Evolutionary conservation across 2,113 vertebrate species (phyloP).

Genomic region (Anarhynchus alexandrinus): DNA sequence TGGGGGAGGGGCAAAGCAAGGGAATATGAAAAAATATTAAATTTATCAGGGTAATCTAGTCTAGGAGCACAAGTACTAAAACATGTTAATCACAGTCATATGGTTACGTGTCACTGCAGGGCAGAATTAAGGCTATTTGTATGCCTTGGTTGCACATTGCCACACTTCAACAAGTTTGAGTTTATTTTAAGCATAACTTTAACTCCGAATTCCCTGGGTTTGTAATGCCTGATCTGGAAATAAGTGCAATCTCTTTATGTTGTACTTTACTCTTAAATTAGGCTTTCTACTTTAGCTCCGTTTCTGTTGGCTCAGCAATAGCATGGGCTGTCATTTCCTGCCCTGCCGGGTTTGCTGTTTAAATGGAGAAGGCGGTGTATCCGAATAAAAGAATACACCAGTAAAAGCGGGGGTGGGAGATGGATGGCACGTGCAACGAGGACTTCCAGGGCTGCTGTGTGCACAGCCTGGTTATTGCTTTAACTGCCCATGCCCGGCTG

Average conservation of each 20-base stretch:
- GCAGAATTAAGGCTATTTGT: constrained; percentile 27
- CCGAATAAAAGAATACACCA: background rate
- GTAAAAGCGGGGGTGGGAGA: background rate
- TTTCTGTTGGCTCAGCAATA: background rate
- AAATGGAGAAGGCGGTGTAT: background rate
- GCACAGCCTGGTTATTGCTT: background rate
- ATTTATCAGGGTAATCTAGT: constrained; percentile 28
- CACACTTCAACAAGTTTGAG: constrained; percentile 26
- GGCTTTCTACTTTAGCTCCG: background rate
- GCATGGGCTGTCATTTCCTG: constrained; percentile 8
- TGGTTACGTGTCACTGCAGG: constrained; percentile 24
- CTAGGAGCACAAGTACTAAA: constrained; percentile 27
- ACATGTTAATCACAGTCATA: constrained; percentile 41
- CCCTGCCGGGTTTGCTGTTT: background rate
- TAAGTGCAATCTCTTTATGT: background rate
- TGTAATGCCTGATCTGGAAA: background rate
- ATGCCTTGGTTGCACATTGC: constrained; percentile 15
- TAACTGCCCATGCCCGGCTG: background rate
- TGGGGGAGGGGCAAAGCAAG: background rate
- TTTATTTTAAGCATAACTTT: constrained; percentile 49
- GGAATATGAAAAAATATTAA: constrained; percentile 5
- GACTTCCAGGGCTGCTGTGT: background rate
- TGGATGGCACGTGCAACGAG: background rate
- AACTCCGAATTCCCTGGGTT: constrained; percentile 26
- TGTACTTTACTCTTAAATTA: background rate